phyloP scores from a whole-genome alignment of 2,888 invertebrate species.

The Hanleya hanleyi region DNA sequence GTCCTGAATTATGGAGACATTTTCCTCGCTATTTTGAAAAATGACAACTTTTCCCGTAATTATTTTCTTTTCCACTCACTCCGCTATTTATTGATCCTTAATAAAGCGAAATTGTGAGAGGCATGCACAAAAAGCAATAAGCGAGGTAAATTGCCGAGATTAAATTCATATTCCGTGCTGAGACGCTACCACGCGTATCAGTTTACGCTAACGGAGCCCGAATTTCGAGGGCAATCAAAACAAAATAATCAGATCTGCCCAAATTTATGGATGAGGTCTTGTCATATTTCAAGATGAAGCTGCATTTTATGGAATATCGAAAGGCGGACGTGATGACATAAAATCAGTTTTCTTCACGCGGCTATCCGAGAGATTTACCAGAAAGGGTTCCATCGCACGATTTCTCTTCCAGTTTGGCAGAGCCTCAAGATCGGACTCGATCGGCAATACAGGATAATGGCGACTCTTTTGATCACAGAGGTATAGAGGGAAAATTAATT shows the following conservation, averaged over 20 bases:
- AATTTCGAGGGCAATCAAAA: slow-evolving; percentile 1
- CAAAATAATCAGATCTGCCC: slow-evolving; percentile 7
- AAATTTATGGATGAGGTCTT: slow-evolving; percentile 3
- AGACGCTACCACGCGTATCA: neutral
- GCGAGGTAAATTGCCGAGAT: slow-evolving; percentile 5
- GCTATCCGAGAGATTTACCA: too few relatives aligned
- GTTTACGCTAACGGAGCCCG: neutral
- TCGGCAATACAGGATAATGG: too few relatives aligned
- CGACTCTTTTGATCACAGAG: too few relatives aligned
- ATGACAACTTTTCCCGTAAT: slow-evolving; percentile 35
- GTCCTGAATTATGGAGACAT: neutral
- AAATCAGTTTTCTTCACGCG: neutral
- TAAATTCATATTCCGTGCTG: slow-evolving; percentile 9
- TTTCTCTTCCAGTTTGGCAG: too few relatives aligned
- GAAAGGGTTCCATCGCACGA: too few relatives aligned
- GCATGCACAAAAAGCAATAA: slow-evolving; percentile 10
- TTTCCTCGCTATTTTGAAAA: slow-evolving; percentile 33
- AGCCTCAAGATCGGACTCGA: too few relatives aligned
- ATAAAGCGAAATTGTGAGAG: slow-evolving; percentile 8
- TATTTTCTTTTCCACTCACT: slow-evolving; percentile 16
- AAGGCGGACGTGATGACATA: neutral
- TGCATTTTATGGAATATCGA: neutral
- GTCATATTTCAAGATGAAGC: neutral
- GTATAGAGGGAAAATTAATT: too few relatives aligned
- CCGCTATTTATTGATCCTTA: slow-evolving; percentile 6